Evolutionary conservation across 2,113 vertebrate genomes (phyloP).

Genomic region (Orycteropus afer): DNA sequence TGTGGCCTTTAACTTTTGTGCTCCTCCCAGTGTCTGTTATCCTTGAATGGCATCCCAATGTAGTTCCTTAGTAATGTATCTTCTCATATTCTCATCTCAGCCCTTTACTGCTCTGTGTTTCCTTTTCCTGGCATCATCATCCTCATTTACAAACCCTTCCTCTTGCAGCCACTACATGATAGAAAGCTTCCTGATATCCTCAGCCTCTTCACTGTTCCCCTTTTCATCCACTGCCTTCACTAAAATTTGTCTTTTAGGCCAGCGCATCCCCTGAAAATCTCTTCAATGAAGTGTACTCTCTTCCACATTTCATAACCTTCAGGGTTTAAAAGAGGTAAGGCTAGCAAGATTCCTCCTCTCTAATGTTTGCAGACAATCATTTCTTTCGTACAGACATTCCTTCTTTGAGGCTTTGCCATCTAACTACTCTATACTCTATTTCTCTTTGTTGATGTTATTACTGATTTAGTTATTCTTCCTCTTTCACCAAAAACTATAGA

Average conservation of each 20-base stretch:
- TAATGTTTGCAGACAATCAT: background rate
- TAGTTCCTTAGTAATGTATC: background rate
- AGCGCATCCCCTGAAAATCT: background rate
- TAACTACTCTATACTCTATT: background rate
- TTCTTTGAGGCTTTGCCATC: background rate
- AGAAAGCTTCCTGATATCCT: background rate
- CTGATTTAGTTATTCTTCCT: background rate
- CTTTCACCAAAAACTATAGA: background rate
- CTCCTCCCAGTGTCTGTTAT: too few species aligned
- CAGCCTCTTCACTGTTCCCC: background rate
- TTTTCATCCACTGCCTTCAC: background rate
- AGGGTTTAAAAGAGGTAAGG: background rate
- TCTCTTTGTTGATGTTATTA: background rate
- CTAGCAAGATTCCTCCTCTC: background rate
- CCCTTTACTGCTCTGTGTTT: background rate
- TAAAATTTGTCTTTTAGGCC: background rate
- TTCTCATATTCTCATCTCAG: slow-evolving; percentile 25
- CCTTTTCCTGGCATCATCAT: background rate
- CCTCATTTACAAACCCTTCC: background rate
- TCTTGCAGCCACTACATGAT: background rate
- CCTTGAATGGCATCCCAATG: background rate
- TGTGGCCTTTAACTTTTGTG: too few species aligned
- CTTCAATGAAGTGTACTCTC: slow-evolving; percentile 1
- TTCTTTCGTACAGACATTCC: background rate
- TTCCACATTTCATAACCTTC: background rate